Conservation (phyloP, 1,140 invertebrate species). For the Penaeus japonicus region DNA sequence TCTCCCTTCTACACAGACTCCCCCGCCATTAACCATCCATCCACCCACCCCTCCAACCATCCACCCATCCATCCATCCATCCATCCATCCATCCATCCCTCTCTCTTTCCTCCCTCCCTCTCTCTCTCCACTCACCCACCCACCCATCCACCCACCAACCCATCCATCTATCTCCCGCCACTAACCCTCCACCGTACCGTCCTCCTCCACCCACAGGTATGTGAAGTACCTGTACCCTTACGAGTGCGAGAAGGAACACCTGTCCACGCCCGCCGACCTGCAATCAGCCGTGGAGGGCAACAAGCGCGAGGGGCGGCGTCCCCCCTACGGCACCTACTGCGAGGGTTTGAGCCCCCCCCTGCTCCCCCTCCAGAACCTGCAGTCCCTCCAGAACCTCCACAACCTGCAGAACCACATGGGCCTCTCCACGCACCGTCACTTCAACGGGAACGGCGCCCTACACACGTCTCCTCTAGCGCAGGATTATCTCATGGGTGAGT, state of each 20-base stretch:
- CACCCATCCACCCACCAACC: background rate
- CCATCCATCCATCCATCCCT: background rate
- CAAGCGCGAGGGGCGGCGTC: slow-evolving; percentile 90
- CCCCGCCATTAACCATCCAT: too few relatives aligned
- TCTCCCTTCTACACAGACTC: too few relatives aligned
- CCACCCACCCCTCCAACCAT: background rate
- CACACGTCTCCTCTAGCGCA: slow-evolving; percentile 27
- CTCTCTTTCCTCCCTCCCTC: background rate
- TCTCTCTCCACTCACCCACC: background rate
- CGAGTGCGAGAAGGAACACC: slow-evolving; percentile 93
- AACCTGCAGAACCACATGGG: background rate
- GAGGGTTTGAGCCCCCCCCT: slow-evolving; percentile 68
- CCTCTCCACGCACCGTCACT: slow-evolving; percentile 39
- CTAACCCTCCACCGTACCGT: background rate
- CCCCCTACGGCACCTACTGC: slow-evolving; percentile 87
- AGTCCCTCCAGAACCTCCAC: slow-evolving; percentile 46
- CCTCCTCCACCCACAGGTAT: slow-evolving; percentile 74
- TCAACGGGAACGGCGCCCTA: slow-evolving; percentile 52
- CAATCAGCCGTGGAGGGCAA: slow-evolving; percentile 99
- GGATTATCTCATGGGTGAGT: slow-evolving; percentile 48
- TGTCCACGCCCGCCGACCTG: slow-evolving; percentile 90
- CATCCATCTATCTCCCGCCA: background rate
- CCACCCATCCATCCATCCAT: background rate
- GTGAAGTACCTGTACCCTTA: slow-evolving; percentile 99
- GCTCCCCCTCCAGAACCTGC: slow-evolving; percentile 49